These are phyloP conservation scores for Sminthurides bifidus DNA, from an alignment of 1,140 invertebrate species.

Conservation along the genomic window DNA sequence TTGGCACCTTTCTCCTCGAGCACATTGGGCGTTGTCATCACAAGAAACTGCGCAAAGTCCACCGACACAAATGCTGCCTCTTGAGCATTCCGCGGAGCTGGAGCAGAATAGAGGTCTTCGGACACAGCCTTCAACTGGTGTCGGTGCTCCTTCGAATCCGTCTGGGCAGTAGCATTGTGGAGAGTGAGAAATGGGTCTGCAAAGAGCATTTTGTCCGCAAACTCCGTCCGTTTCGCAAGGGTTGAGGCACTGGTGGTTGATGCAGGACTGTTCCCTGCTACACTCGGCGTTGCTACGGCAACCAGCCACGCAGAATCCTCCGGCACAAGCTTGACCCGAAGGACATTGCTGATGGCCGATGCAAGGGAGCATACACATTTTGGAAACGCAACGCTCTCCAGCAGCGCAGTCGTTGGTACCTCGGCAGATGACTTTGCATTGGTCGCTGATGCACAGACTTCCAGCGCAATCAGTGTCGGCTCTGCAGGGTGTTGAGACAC, in stretches of 20 bases:
- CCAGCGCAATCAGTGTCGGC: constrained; percentile 63
- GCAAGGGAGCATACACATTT: constrained; percentile 63
- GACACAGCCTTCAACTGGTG: constrained; percentile 75
- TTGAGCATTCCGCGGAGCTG: constrained; percentile 51
- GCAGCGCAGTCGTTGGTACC: constrained; percentile 61
- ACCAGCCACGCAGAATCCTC: constrained; percentile 55
- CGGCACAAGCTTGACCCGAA: constrained; percentile 61
- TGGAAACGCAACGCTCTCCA: constrained; percentile 65
- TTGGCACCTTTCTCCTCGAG: constrained; percentile 67
- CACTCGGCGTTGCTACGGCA: constrained; percentile 73
- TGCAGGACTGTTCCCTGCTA: constrained; percentile 56
- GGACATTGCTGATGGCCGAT: constrained; percentile 66
- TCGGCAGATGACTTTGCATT: constrained; percentile 70
- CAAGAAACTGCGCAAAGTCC: constrained; percentile 64
- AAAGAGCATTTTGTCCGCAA: constrained; percentile 74
- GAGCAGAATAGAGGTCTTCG: constrained; percentile 56
- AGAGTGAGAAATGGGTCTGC: constrained; percentile 40
- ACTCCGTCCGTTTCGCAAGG: constrained; percentile 60
- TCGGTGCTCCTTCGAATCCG: constrained; percentile 74
- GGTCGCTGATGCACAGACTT: constrained; percentile 62
- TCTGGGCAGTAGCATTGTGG: constrained; percentile 58
- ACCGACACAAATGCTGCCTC: constrained; percentile 57
- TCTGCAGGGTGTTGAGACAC: constrained; percentile 50
- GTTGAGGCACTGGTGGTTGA: constrained; percentile 68
- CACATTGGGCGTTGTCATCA: constrained; percentile 54